phyloP scores from a whole-genome alignment of 2,113 vertebrate species.

The Oryzias curvinotus region DNA sequence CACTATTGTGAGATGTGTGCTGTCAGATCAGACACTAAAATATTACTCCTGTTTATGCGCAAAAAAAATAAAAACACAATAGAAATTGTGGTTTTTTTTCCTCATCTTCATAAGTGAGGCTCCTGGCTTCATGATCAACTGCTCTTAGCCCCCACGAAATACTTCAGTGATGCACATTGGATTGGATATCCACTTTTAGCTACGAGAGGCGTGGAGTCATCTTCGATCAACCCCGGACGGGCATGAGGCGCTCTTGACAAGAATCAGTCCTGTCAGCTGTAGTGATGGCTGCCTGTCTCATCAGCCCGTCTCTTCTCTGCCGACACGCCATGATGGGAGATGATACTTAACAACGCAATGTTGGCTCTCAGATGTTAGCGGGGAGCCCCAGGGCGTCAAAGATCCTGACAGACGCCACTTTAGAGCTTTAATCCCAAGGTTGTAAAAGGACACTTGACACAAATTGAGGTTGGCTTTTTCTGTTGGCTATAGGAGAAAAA shows the following conservation, averaged over 20 bases:
- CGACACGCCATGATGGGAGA: constrained; percentile 97
- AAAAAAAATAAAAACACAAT: not conserved
- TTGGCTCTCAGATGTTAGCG: constrained; percentile 63
- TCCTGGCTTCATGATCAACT: constrained; percentile 54
- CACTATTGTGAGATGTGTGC: not conserved
- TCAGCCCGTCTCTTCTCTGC: constrained; percentile 65
- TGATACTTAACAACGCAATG: constrained; percentile 94
- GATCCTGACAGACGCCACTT: constrained; percentile 95
- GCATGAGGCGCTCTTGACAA: constrained; percentile 89
- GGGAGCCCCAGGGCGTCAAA: constrained; percentile 81
- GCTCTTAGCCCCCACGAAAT: constrained; percentile 28
- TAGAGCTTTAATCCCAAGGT: constrained; percentile 97
- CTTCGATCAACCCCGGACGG: constrained; percentile 85
- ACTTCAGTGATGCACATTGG: constrained; percentile 62
- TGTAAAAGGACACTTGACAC: constrained; percentile 96
- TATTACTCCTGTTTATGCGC: constrained; percentile 11
- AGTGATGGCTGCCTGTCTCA: constrained; percentile 92
- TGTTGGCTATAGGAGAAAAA: constrained; percentile 24
- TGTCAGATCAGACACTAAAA: constrained; percentile 6
- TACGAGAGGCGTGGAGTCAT: constrained; percentile 84
- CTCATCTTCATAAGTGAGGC: constrained; percentile 19
- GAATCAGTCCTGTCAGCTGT: constrained; percentile 91
- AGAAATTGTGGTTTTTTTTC: constrained; percentile 29
- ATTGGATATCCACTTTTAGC: constrained; percentile 81
- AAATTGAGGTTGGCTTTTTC: constrained; percentile 96